Percentiles rank a stretch among this genome's conserved stretches.
Evolutionary conservation across 2,888 invertebrate genomes (phyloP).

Genomic region (Drosophila mercatorum): DNA sequence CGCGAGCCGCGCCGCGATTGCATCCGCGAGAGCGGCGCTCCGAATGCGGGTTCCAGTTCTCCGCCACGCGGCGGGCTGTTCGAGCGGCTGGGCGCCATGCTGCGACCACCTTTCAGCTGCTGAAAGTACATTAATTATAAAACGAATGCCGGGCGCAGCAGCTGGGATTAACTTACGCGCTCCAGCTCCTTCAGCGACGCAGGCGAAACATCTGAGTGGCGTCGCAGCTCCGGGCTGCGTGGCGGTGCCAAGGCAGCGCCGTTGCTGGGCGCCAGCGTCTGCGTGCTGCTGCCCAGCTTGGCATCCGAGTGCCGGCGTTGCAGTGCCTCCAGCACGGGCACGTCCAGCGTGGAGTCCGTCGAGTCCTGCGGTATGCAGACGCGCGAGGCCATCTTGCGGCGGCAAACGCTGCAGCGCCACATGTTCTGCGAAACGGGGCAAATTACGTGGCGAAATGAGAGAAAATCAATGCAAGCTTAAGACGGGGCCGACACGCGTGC

Average conservation of each 20-base stretch:
- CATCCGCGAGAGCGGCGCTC: slow-evolving; percentile 83
- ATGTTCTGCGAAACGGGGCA: slow-evolving; percentile 86
- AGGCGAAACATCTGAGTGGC: slow-evolving; percentile 94
- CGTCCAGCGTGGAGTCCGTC: slow-evolving; percentile 92
- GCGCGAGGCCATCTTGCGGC: slow-evolving; percentile 92
- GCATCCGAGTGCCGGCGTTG: slow-evolving; percentile 93
- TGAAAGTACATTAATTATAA: slow-evolving; percentile 34
- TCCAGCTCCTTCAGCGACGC: slow-evolving; percentile 95
- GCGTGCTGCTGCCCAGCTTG: slow-evolving; percentile 87
- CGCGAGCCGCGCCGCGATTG: slow-evolving; percentile 87
- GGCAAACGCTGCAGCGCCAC: slow-evolving; percentile 96
- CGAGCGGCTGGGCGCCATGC: slow-evolving; percentile 88
- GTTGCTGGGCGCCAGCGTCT: slow-evolving; percentile 84
- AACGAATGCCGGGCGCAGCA: neutral
- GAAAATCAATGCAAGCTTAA: slow-evolving; percentile 40
- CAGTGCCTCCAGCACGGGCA: slow-evolving; percentile 91
- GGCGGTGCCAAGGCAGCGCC: slow-evolving; percentile 91
- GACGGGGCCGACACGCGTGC: slow-evolving; percentile 32
- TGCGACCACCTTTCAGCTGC: slow-evolving; percentile 89
- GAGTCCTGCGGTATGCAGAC: slow-evolving; percentile 92
- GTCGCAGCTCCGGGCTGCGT: slow-evolving; percentile 91
- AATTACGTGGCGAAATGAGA: slow-evolving; percentile 28
- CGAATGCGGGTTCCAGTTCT: slow-evolving; percentile 80
- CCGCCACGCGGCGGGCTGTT: slow-evolving; percentile 86
- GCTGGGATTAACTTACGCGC: slow-evolving; percentile 87